Evolutionary conservation across 2,113 vertebrate genomes (phyloP), one percentile per base, ranked within the genome.

Genomic region (Pluvialis apricaria): DNA sequence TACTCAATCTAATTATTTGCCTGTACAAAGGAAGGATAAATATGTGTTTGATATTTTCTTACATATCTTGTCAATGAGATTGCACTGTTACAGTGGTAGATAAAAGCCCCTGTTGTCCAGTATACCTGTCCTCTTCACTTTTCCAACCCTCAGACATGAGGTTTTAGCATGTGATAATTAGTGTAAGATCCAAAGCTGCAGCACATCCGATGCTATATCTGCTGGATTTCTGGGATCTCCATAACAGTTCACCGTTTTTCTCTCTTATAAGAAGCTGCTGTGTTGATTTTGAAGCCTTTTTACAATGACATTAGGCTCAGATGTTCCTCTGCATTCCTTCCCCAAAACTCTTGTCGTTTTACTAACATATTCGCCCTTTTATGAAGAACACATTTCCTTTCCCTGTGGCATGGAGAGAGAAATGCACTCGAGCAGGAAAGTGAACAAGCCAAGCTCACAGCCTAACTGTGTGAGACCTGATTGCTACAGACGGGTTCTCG

Each of bases 11-110:
- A 47, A 36, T 47, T 49, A 72, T 82, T 75, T 92, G 5, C 8
- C 14, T 22, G 26, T n/a, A 45, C 2, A 86, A 89, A 60, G 11
- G 11, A 68, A 31, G 7, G 45, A 52, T 72, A 65, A 64, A 57
- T 42, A 40, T 1, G 5, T 24, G 29, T 44, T 49, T 79, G 8
- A 29, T 38, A 76, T 82, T 60, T 88, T n/a, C 15, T 82, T 34
- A 13, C 1, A 0, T 61, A 40, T 40, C 15, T 85, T 87, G 20
- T 4, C 15, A 57, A 16, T 57, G 18, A 71, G 18, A 47, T 29
- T n/a, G 4, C 22, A 16, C 12, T 47, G 11, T n/a, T 61, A 24
- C 0, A 0, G 26, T 18, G 24, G 9, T 26, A 21, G 36, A 40
- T 29, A 76, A 82, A 92, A 82, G 7, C 2, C 8, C 5, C 4